A percentile compares a stretch with the other conserved stretches of the same genome.
These are phyloP conservation scores for Chionomys nivalis DNA, from an alignment of 2,113 vertebrate genomes.

Conservation along the genomic window DNA sequence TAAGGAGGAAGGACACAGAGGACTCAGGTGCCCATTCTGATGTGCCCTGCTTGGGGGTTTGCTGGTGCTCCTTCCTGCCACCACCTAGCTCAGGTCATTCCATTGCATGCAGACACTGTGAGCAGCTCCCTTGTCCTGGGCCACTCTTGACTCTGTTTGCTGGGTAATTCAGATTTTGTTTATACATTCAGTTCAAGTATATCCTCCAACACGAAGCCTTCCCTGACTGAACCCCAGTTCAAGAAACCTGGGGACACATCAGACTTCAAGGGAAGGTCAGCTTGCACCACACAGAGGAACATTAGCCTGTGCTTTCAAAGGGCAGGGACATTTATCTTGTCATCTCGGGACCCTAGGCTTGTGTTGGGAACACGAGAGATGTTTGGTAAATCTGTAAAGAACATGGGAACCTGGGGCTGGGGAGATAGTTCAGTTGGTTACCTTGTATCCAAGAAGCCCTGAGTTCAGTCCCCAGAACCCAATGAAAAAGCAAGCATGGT, in stretches of 20 bases:
- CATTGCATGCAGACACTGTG: accelerated
- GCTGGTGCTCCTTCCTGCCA: not conserved
- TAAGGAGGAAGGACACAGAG: not conserved
- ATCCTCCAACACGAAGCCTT: not conserved
- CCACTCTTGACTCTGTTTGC: not conserved
- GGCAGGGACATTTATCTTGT: not conserved
- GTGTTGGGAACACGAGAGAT: not conserved
- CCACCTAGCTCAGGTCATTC: accelerated
- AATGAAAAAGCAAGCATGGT: not conserved
- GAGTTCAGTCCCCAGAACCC: not conserved
- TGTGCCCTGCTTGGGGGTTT: not conserved
- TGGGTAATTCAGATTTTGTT: accelerated
- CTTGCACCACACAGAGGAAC: too few species aligned
- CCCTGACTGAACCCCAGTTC: not conserved
- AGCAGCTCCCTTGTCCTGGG: not conserved
- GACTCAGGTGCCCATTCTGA: not conserved
- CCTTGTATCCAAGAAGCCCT: not conserved
- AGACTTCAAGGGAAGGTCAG: not conserved
- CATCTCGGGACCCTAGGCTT: not conserved
- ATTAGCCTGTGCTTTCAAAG: too few species aligned
- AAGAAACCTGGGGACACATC: accelerated
- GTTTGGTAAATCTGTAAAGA: not conserved
- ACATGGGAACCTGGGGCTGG: too few species aligned
- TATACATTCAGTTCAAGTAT: accelerated
- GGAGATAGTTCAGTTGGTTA: not conserved